Evolutionary conservation across 2,113 vertebrate species (phyloP).

Genomic region (Malurus cyaneus): DNA sequence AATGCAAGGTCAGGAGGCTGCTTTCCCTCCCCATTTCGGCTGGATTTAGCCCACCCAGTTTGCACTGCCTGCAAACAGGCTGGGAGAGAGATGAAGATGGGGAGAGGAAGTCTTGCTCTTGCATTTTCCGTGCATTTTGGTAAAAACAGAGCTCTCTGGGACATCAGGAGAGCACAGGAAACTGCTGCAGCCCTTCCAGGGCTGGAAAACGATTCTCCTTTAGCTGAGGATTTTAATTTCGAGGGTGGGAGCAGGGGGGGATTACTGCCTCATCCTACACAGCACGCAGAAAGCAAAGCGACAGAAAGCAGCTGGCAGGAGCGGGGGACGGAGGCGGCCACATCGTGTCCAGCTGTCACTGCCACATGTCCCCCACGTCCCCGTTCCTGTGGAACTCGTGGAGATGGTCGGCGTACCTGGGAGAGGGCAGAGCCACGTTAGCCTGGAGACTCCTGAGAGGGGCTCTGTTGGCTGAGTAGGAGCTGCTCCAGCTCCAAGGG

Average conservation of each 20-base stretch:
- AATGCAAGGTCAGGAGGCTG: background rate
- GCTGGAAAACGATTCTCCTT: background rate
- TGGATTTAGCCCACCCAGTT: background rate
- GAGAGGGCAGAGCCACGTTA: background rate
- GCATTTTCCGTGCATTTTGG: background rate
- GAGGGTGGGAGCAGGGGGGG: background rate
- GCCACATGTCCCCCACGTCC: conserved; percentile 75
- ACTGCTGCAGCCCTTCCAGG: background rate
- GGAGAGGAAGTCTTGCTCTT: background rate
- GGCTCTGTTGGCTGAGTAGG: accelerated
- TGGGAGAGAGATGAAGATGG: background rate
- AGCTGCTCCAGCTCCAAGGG: accelerated
- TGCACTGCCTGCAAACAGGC: background rate
- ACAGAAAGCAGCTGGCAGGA: background rate
- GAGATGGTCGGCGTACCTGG: conserved; percentile 91
- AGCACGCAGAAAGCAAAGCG: conserved; percentile 53
- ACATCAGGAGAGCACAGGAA: background rate
- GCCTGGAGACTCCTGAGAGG: background rate
- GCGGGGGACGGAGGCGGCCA: accelerated
- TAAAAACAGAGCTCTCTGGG: background rate
- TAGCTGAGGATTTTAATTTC: background rate
- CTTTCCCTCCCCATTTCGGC: background rate
- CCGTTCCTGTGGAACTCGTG: conserved; percentile 92
- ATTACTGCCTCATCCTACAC: background rate
- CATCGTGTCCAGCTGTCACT: conserved; percentile 16